A percentile compares a stretch with the other conserved stretches of the same genome.
Conservation (phyloP, 1,140 invertebrate genomes). For the Aphaenogaster ashmeadi region DNA sequence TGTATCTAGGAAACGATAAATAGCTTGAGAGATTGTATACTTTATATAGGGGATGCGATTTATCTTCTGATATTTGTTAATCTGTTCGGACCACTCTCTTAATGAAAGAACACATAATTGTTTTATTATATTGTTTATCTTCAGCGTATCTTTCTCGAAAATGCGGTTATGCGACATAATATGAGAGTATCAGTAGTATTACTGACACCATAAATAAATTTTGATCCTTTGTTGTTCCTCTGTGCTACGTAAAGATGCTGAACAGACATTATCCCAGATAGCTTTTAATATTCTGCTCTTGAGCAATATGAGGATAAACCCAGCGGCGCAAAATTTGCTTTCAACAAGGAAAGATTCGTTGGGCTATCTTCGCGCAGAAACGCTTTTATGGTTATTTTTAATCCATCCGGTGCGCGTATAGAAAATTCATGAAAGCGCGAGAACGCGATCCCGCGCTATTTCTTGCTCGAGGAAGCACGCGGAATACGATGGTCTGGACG, state of each 20-base stretch:
- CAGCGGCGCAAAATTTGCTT: constrained; percentile 40
- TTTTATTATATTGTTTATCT: constrained; percentile 19
- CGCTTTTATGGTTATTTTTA: constrained; percentile 62
- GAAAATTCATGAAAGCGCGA: constrained; percentile 58
- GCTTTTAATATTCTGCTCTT: constrained; percentile 62
- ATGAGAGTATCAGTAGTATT: constrained; percentile 1
- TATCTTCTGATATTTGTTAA: constrained; percentile 2
- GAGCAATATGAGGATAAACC: constrained; percentile 46
- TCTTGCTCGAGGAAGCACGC: constrained; percentile 36
- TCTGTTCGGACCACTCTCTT: background rate
- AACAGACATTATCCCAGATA: constrained; percentile 51
- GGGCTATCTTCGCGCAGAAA: constrained; percentile 42
- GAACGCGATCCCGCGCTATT: constrained; percentile 46
- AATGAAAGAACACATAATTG: background rate
- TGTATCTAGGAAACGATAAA: background rate
- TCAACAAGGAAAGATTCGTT: constrained; percentile 36
- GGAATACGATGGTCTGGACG: constrained; percentile 22
- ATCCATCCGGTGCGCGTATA: constrained; percentile 55
- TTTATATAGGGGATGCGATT: background rate
- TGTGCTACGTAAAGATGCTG: constrained; percentile 31
- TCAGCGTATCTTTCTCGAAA: background rate
- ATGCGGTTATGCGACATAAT: background rate
- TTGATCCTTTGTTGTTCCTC: constrained; percentile 54
- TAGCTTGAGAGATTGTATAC: background rate
- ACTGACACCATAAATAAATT: constrained; percentile 46